phyloP scores from a whole-genome alignment of 1,140 invertebrate species.

The Pseudoatta argentina region DNA sequence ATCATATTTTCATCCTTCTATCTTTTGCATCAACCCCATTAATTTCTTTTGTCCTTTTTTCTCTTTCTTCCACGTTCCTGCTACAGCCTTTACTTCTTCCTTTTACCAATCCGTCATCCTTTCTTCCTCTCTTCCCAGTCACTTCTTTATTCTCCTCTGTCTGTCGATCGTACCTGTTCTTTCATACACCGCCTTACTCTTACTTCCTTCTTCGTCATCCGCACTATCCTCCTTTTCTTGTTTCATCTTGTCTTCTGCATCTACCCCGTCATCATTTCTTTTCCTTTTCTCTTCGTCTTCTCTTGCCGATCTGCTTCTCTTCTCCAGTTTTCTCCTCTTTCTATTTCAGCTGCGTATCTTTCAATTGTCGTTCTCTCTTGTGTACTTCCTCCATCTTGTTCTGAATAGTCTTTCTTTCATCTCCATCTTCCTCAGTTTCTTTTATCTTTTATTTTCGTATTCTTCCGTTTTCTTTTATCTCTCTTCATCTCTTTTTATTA shows the following conservation, averaged over 20 bases:
- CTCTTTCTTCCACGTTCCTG: not conserved
- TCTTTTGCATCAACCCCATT: not conserved
- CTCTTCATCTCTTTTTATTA: not conserved
- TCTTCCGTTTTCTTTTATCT: not conserved
- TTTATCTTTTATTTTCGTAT: not conserved
- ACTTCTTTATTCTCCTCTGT: conserved; percentile 36
- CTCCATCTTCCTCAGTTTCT: not conserved
- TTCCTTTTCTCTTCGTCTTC: not conserved
- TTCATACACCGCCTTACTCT: conserved; percentile 16
- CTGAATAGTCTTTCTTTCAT: not conserved
- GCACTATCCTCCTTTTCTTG: conserved; percentile 18
- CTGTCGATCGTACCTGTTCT: conserved; percentile 37
- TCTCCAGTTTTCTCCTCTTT: not conserved
- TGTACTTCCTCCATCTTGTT: not conserved
- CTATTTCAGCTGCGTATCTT: not conserved
- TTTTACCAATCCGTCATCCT: conserved; percentile 31
- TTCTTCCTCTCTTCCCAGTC: conserved; percentile 25
- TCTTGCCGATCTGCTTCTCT: not conserved
- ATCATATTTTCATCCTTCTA: not conserved
- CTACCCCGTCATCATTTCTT: conserved; percentile 26
- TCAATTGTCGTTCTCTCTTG: not conserved
- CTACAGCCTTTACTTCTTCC: not conserved
- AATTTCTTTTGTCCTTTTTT: conserved; percentile 1
- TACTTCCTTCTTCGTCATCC: conserved; percentile 49
- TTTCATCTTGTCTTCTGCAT: not conserved